phyloP scores from a whole-genome alignment of 2,888 invertebrate genomes.

The Lydus trimaculatus region DNA sequence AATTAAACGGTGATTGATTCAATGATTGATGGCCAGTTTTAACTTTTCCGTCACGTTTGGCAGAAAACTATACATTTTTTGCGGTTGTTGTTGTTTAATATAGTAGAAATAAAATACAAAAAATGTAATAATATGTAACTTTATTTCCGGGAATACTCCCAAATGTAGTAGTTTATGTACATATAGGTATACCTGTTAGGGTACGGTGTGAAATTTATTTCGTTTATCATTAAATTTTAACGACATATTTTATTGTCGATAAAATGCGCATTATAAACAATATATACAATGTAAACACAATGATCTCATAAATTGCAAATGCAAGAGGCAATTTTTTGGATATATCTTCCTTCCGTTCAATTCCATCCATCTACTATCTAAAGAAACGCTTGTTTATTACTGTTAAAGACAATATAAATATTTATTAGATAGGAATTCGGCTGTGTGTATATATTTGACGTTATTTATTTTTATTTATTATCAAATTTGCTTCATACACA shows the following conservation, averaged over 20 bases:
- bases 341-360: constrained; percentile 40
- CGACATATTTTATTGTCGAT: constrained; percentile 45
- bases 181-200: neutral
- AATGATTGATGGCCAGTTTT: neutral
- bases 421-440: constrained; percentile 54
- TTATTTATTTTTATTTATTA: constrained; percentile 62
- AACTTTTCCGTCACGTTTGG: neutral
- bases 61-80: neutral
- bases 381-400: constrained; percentile 49
- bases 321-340: constrained; percentile 39
- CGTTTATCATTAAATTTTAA: constrained; percentile 41
- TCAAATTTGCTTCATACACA: constrained; percentile 62
- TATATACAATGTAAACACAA: constrained; percentile 42
- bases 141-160: neutral
- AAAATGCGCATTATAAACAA: constrained; percentile 43
- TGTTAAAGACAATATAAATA: constrained; percentile 56
- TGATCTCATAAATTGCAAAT: constrained; percentile 44
- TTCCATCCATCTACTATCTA: constrained; percentile 17
- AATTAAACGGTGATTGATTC: constrained; percentile 3
- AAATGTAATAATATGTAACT: neutral
- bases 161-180: neutral
- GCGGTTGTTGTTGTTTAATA: neutral
- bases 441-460: constrained; percentile 53
- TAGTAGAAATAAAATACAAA: neutral
- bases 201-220: constrained; percentile 25